Evolutionary conservation across 2,888 invertebrate species (phyloP), one percentile per base, ranked within the genome.

Genomic region (Nebria salina): DNA sequence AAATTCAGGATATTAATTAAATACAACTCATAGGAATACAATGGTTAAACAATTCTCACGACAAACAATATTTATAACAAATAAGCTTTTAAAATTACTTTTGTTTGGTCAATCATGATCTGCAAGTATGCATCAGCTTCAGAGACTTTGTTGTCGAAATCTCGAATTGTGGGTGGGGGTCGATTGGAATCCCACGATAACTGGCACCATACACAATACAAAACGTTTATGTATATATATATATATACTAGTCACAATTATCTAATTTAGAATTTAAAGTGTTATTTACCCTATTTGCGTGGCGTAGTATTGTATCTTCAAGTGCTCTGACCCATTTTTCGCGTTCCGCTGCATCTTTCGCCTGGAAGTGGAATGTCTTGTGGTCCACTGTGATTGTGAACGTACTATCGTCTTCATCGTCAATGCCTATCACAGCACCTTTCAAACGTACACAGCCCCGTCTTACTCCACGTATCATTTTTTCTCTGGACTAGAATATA

Each of bases 281-380:
- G 70, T 25, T 70, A 85, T 87, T 86, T 87, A 92, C 91, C 87
- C 93, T 91, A 86, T 91, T 92, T 76, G 93, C 94, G 90, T 98
- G 97, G 83, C 96, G 91, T 78, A 95, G 90, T 88, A 99, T 98
- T 65, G 98, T 97, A 88, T 97, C 97, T 89, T 99, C 98, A 83
- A 99, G 90, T 68, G 97, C 96, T 66, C 96, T 93, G 81, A 99
- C 96, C 99, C 99, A 99, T 84, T 95, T 94, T 88, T 99, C 98
- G 76, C 99, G 92, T 88, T 99, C 99, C 78, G 96, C 95, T 13
- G 95, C 95, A 89, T 98, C 97, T 85, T 97, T 92, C 25, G 99
- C 98, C 93, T 99, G 99, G 89, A 99, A 98, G 90, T 99, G 99
- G 90, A 99, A 99, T 13, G 98, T 98, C 90, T 99, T 99, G 86